These are phyloP conservation scores for Macrotis lagotis DNA, from an alignment of 2,113 vertebrate species.

Conservation along the genomic window DNA sequence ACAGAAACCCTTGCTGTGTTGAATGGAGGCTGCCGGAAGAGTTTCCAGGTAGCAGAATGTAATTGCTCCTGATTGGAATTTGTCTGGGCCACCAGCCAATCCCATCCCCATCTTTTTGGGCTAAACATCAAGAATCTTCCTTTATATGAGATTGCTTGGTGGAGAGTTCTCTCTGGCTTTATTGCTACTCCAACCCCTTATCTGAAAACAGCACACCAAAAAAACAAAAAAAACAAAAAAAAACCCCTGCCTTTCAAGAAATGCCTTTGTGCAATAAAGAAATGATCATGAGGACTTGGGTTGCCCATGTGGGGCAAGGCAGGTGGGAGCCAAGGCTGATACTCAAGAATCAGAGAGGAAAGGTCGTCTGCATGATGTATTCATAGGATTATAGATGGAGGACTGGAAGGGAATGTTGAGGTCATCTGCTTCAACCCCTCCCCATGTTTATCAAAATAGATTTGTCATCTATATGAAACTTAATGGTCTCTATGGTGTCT, in stretches of 20 bases:
- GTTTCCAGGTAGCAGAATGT: not conserved
- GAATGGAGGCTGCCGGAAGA: not conserved
- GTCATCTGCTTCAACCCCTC: not conserved
- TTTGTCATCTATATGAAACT: too few species aligned
- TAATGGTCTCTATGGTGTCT: too few species aligned
- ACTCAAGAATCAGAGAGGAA: not conserved
- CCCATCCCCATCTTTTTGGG: slow-evolving; percentile 33
- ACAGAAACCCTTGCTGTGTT: not conserved
- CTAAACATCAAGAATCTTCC: slow-evolving; percentile 28
- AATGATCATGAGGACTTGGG: not conserved
- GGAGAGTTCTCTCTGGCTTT: slow-evolving; percentile 9
- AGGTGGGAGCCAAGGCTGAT: not conserved
- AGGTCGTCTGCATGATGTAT: not conserved
- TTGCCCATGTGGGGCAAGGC: not conserved
- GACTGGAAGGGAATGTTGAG: not conserved
- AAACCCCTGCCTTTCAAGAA: slow-evolving; percentile 51
- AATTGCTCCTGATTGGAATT: slow-evolving; percentile 63
- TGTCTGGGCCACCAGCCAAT: slow-evolving; percentile 71
- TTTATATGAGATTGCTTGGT: slow-evolving; percentile 5
- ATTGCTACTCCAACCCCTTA: slow-evolving; percentile 59
- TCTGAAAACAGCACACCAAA: slow-evolving; percentile 66
- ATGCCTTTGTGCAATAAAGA: slow-evolving; percentile 37
- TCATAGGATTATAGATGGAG: not conserved
- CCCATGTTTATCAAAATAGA: not conserved
- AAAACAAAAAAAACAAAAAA: too few species aligned